phyloP scores from a whole-genome alignment of 1,140 invertebrate genomes.

The Drosophila equinoxialis region DNA sequence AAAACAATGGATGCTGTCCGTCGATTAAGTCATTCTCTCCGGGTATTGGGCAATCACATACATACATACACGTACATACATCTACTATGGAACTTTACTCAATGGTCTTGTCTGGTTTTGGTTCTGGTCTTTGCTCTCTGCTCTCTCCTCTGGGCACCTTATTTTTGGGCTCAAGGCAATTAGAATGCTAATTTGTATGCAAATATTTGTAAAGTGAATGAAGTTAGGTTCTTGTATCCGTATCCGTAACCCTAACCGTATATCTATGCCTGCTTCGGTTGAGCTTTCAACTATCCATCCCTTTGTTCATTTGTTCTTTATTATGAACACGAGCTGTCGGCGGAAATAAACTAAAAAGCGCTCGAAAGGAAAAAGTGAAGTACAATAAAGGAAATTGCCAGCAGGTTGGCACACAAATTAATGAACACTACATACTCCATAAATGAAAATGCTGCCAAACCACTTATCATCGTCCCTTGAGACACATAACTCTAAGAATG shows the following conservation, averaged over 20 bases:
- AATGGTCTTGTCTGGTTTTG: constrained; percentile 9
- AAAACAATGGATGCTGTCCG: constrained; percentile 56
- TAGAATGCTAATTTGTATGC: constrained; percentile 80
- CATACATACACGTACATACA: background rate
- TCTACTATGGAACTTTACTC: background rate
- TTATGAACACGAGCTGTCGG: constrained; percentile 51
- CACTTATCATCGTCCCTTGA: no score
- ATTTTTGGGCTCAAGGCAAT: constrained; percentile 73
- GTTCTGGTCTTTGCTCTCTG: constrained; percentile 32
- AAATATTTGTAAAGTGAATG: constrained; percentile 70
- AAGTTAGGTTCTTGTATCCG: constrained; percentile 24
- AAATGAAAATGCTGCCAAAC: background rate
- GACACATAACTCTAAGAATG: background rate
- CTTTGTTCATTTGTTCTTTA: constrained; percentile 55
- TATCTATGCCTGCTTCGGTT: constrained; percentile 32
- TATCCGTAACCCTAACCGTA: background rate
- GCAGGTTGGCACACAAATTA: constrained; percentile 52
- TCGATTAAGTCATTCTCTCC: constrained; percentile 7
- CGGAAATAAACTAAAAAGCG: constrained; percentile 69
- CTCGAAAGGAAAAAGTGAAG: constrained; percentile 59
- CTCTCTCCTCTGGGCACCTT: constrained; percentile 44
- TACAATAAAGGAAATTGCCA: constrained; percentile 63
- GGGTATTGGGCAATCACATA: constrained; percentile 29
- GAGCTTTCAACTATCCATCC: constrained; percentile 32
- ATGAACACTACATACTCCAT: constrained; percentile 35